These are phyloP conservation scores for Cinclus cinclus DNA, from an alignment of 2,113 vertebrate species.

Conservation along the genomic window DNA sequence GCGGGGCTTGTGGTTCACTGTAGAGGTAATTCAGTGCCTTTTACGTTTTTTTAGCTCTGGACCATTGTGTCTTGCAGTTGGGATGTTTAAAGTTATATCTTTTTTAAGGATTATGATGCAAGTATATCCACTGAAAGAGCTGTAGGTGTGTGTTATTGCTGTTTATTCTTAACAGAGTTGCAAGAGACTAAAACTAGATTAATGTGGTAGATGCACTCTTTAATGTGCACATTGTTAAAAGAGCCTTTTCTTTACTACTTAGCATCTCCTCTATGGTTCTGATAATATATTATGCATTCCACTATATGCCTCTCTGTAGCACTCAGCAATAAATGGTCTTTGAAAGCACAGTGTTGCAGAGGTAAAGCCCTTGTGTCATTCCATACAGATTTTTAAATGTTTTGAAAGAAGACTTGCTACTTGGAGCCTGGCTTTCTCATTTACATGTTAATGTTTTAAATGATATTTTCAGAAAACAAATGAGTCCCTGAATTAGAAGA, in stretches of 20 bases:
- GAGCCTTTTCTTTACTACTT: not conserved
- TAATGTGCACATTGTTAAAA: not conserved
- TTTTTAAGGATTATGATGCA: not conserved
- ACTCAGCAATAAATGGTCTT: not conserved
- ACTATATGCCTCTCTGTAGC: not conserved
- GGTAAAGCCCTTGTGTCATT: not conserved
- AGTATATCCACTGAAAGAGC: not conserved
- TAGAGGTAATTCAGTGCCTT: not conserved
- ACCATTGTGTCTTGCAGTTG: not conserved
- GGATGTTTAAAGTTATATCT: not conserved
- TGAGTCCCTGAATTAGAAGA: not conserved
- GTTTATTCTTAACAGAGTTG: not conserved
- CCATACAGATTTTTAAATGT: not conserved
- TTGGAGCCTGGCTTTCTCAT: not conserved
- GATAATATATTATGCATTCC: not conserved
- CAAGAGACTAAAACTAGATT: not conserved
- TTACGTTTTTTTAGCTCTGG: not conserved
- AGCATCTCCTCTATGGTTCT: not conserved
- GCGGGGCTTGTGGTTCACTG: not conserved
- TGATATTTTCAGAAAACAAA: not conserved
- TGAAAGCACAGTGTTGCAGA: not conserved
- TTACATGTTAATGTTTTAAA: not conserved
- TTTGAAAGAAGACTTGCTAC: not conserved
- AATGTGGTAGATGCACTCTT: not conserved
- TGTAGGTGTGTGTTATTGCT: not conserved